Conservation (phyloP, 2,113 vertebrate genomes). For the Otocyon megalotis region DNA sequence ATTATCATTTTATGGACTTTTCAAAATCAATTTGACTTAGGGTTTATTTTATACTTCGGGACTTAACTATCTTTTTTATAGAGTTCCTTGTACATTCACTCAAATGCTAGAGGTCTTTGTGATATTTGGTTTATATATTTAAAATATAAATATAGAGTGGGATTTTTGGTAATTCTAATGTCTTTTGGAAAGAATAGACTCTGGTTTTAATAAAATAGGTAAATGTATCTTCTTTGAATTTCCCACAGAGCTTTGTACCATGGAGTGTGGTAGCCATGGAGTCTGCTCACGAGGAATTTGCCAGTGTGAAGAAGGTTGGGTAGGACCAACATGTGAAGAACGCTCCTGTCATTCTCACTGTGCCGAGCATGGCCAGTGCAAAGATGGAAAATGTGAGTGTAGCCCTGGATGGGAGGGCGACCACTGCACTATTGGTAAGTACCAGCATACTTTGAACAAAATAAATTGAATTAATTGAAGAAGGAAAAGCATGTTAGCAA, state of each 20-base stretch:
- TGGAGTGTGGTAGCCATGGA: constrained; percentile 96
- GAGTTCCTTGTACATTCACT: neutral
- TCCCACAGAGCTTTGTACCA: constrained; percentile 92
- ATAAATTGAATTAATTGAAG: constrained; percentile 26
- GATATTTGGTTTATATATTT: constrained; percentile 47
- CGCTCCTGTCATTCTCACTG: constrained; percentile 95
- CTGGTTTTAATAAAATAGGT: constrained; percentile 23
- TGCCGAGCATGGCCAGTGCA: constrained; percentile 96
- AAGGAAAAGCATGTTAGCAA: constrained; percentile 10
- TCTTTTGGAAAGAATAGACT: constrained; percentile 33
- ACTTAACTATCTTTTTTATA: constrained; percentile 6
- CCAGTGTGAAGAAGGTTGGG: constrained; percentile 97
- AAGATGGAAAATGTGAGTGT: constrained; percentile 96
- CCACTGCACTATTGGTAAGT: constrained; percentile 97
- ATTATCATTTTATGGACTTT: neutral
- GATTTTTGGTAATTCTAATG: constrained; percentile 19
- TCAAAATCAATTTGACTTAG: constrained; percentile 40
- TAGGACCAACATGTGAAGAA: constrained; percentile 94
- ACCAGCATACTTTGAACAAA: neutral
- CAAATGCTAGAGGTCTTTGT: neutral
- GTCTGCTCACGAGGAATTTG: constrained; percentile 94
- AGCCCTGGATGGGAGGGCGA: constrained; percentile 99
- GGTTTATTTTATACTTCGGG: constrained; percentile 38
- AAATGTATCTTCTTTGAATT: neutral
- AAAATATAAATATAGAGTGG: neutral